These are phyloP conservation scores for Entelurus aequoreus DNA, from an alignment of 2,113 vertebrate species.

Conservation along the genomic window DNA sequence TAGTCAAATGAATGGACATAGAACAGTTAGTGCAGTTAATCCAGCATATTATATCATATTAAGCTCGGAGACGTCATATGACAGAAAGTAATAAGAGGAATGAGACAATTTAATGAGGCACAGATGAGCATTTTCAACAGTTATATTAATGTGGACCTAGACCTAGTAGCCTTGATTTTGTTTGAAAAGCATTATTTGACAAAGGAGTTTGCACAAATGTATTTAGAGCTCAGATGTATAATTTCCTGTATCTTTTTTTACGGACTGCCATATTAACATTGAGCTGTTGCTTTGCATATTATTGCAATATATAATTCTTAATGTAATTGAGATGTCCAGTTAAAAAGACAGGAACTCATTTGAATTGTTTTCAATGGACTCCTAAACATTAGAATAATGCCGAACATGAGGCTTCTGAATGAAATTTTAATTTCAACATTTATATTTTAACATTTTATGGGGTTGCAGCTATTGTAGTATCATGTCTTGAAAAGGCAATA, in stretches of 20 bases:
- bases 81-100: constrained; percentile 2
- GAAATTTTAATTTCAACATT: too few relatives aligned
- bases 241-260: constrained; percentile 1
- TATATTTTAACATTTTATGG: too few relatives aligned
- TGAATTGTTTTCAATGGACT: too few relatives aligned
- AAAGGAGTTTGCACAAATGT: not conserved
- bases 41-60: not conserved
- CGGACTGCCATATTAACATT: not conserved
- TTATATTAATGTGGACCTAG: not conserved
- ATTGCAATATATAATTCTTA: not conserved
- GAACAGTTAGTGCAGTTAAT: not conserved
- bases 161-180: not conserved
- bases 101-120: not conserved
- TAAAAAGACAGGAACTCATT: not conserved
- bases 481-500: too few relatives aligned
- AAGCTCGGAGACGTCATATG: not conserved
- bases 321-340: not conserved
- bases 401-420: too few relatives aligned
- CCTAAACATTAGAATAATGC: too few relatives aligned
- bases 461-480: too few relatives aligned
- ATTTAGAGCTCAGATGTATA: constrained; percentile 1
- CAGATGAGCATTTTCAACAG: not conserved
- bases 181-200: not conserved
- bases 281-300: not conserved
- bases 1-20: not conserved